phyloP scores from a whole-genome alignment of 1,140 invertebrate genomes.

The Dendroctonus valens region DNA sequence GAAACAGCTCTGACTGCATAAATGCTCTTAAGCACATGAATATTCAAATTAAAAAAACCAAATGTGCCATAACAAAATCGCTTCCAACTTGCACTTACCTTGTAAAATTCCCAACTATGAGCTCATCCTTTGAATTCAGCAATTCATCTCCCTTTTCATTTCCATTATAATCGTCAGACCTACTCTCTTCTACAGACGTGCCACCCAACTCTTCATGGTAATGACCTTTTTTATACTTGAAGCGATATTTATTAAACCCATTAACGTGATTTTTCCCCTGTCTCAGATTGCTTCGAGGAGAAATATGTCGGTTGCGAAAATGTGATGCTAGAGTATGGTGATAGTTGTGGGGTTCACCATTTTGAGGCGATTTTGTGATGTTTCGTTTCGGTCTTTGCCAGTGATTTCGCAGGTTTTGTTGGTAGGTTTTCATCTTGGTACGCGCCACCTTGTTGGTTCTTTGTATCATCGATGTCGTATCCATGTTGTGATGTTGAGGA shows the following conservation, averaged over 20 bases:
- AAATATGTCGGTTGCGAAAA: neutral
- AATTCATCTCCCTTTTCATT: too few relatives aligned
- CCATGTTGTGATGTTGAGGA: neutral
- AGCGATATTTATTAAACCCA: neutral
- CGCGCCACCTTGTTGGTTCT: conserved; percentile 2
- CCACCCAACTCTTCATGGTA: neutral
- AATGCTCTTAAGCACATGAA: too few relatives aligned
- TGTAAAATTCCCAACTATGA: conserved; percentile 19
- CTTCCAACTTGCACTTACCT: conserved; percentile 4
- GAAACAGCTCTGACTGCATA: too few relatives aligned
- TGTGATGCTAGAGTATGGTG: conserved; percentile 2
- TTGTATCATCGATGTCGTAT: conserved; percentile 13
- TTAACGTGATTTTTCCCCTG: conserved; percentile 1
- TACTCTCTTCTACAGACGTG: neutral
- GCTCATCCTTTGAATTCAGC: neutral
- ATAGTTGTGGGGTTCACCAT: conserved; percentile 1
- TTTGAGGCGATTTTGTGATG: neutral
- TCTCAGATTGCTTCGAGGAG: neutral
- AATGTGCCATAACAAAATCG: too few relatives aligned
- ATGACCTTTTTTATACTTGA: neutral
- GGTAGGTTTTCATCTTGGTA: conserved; percentile 17
- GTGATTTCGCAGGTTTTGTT: conserved; percentile 1
- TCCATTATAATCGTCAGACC: too few relatives aligned
- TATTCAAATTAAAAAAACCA: too few relatives aligned
- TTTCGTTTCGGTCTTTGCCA: conserved; percentile 5